Percentiles rank a stretch among this genome's conserved stretches.
phyloP scores from a whole-genome alignment of 2,797 vertebrate genomes.

The Heliangelus exortis region DNA sequence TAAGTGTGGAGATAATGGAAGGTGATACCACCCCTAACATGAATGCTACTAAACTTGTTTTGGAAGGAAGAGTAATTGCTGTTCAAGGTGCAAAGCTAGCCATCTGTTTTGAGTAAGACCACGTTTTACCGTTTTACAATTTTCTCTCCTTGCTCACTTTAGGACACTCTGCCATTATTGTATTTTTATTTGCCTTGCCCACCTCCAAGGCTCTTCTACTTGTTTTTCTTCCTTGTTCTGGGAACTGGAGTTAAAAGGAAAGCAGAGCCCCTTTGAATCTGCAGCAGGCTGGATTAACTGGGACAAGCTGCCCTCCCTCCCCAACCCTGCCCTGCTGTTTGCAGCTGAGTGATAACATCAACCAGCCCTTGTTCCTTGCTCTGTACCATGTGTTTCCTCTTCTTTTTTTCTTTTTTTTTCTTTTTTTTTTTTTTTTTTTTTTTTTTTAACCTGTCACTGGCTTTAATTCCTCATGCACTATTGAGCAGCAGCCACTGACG shows the following conservation, averaged over 20 bases:
- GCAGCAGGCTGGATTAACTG: not conserved
- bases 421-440: not conserved
- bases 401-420: not conserved
- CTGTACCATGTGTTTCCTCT: slow-evolving; percentile 4
- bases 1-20: not conserved
- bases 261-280: slow-evolving; percentile 8
- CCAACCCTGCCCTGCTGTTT: not conserved
- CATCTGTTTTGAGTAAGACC: slow-evolving; percentile 12
- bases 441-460: not conserved
- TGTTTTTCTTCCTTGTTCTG: slow-evolving; percentile 54
- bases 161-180: not conserved
- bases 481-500: slow-evolving; percentile 10
- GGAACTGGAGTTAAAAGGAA: slow-evolving; percentile 38
- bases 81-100: not conserved
- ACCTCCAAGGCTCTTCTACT: not conserved
- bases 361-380: not conserved
- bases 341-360: slow-evolving; percentile 24
- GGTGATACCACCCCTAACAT: not conserved
- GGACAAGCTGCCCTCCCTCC: not conserved
- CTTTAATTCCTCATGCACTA: slow-evolving; percentile 46
- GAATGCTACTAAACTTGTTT: slow-evolving; percentile 41
- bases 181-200: slow-evolving; percentile 42
- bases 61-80: slow-evolving; percentile 20
- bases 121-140: not conserved
- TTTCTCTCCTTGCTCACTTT: not conserved